Base-by-base conservation (phyloP, 2,113 vertebrate genomes). In the Patagioenas fasciata region DNA sequence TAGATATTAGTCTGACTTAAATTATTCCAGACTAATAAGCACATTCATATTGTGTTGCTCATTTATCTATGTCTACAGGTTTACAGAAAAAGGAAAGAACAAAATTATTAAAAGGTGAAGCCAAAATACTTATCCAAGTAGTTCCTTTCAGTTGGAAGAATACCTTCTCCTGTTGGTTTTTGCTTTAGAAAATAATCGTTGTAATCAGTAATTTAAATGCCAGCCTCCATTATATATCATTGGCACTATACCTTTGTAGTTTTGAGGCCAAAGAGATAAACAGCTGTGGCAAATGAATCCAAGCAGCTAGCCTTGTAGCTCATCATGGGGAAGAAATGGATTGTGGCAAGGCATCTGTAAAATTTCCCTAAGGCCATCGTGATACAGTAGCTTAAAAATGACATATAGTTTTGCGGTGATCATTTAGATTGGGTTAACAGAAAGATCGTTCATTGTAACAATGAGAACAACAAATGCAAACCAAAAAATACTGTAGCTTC, bases 331-430 rank as follows among this genome's bases (percentile, higher is more conserved):
- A 96, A 97, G 86, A 96, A 95, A 97, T 92, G 58, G 75, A 84
- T 96, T 95, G 80, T 94, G 93, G 93, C 95, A 96, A 91, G 90
- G 75, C 92, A 85, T 93, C 94, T 96, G 95, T 65, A 95, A 81
- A 91, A 89, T 91, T 97, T 91, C 77, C 85, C 94, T 80, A 25
- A 94, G 94, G 93, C 86, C 58, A 89, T 70, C 3, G 2, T 44
- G 88, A 75, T 86, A 82, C 8, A 38, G 73, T 54, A 88, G 64
- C 64, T 82, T 85, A 54, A 87, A 95, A 81, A 88, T 61, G 38
- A 71, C 71, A 56, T 17, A 64, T 13, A 73, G 54, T 54, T 61
- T 71, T 74, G 47, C 72, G 80, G 61, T 56, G 54, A 91, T 91
- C 77, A 42, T 80, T 95, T 83, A 62, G 60, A 88, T 94, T 66